phyloP scores from a whole-genome alignment of 2,888 invertebrate species.

The Sarcophaga subvicina region DNA sequence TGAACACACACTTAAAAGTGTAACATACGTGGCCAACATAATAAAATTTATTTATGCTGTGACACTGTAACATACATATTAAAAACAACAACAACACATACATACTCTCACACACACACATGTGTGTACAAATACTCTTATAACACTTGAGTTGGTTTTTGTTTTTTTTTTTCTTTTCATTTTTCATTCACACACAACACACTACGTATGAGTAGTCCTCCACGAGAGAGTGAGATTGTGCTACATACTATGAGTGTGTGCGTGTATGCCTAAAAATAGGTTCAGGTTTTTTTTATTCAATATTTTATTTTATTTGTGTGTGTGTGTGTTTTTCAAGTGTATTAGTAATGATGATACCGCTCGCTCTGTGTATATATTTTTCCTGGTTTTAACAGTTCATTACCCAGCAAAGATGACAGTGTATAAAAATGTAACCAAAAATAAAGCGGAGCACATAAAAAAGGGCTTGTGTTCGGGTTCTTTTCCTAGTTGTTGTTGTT shows the following conservation, averaged over 20 bases:
- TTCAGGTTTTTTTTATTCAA: constrained; percentile 5
- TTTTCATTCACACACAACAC: neutral
- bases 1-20: constrained; percentile 51
- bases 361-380: constrained; percentile 14
- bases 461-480: neutral
- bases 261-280: constrained; percentile 49
- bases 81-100: neutral
- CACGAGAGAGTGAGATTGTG: too few relatives aligned
- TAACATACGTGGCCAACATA: constrained; percentile 64
- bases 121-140: neutral
- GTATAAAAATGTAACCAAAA: constrained; percentile 27
- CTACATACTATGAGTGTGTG: too few relatives aligned
- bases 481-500: neutral
- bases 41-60: constrained; percentile 47
- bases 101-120: neutral
- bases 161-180: neutral
- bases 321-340: neutral
- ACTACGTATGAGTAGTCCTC: too few relatives aligned
- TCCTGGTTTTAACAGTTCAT: constrained; percentile 64
- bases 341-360: constrained; percentile 33
- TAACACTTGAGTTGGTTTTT: neutral
- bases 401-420: constrained; percentile 48
- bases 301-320: constrained; percentile 1
- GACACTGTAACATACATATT: constrained; percentile 29
- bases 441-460: neutral